Conservation (phyloP, 2,888 invertebrate species). For the Spilosoma lubricipeda region DNA sequence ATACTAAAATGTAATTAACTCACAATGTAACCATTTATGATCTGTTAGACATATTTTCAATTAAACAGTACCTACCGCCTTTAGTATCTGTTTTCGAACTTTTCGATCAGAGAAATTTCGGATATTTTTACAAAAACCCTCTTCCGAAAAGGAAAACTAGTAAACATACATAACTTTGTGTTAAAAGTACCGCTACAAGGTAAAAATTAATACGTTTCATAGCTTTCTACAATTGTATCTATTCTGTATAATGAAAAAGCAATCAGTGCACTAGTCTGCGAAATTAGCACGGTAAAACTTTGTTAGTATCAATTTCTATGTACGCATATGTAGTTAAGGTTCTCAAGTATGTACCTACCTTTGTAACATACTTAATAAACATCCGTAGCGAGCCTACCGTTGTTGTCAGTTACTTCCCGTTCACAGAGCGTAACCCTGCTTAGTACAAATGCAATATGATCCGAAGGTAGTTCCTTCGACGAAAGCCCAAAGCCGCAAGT, state of each 20-base stretch:
- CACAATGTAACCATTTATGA: constrained; percentile 25
- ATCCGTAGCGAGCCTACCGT: constrained; percentile 36
- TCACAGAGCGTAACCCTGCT: constrained; percentile 54
- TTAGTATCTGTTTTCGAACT: neutral
- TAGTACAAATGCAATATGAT: constrained; percentile 60
- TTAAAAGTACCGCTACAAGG: too few species aligned
- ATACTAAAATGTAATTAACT: constrained; percentile 42
- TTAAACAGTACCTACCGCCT: neutral
- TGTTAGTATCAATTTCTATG: neutral
- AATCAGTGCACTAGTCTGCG: neutral
- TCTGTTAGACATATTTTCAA: neutral
- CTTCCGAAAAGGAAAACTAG: neutral
- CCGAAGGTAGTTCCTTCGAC: constrained; percentile 51
- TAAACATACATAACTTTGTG: neutral
- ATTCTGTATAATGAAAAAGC: neutral
- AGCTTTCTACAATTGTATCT: neutral
- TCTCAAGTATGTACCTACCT: neutral
- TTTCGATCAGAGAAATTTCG: too few species aligned
- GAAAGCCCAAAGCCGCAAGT: constrained; percentile 50
- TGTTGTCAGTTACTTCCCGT: constrained; percentile 46
- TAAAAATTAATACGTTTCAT: neutral
- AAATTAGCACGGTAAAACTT: neutral
- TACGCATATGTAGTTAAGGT: neutral
- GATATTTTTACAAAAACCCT: too few species aligned
- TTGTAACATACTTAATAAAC: constrained; percentile 25